Evolutionary conservation across 2,888 invertebrate species (phyloP), one percentile per base, ranked within the genome.

Genomic region (Cryptus armator): DNA sequence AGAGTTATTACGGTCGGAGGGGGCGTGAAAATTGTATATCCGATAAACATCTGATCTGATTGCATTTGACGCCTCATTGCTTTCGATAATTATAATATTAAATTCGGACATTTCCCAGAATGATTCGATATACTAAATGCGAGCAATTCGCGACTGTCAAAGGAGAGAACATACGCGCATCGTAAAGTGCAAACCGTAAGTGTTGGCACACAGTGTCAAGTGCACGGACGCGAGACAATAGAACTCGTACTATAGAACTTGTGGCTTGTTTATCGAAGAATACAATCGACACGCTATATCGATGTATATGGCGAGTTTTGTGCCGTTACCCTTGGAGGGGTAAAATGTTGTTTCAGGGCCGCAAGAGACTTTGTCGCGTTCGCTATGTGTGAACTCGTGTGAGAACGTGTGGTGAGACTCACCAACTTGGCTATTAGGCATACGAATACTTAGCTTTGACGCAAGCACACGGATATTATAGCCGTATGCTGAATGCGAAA

Each of bases 341-440:
- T 67, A 76, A 80, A 71, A 76, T 66, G 76, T 24, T 44, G 48
- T 76, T 84, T 76, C 80, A 84, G 83, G 80, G 80, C 46, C 83
- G 51, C 29, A 32, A 51, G 32, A 44, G 16, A 64, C 29, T 32
- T 51, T 32, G 37, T 66, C 62, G 43, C 53, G 43, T 24, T 9
- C 6, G 46, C 43, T 5, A 53, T 14, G 14, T 24, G 53, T 32
- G 24, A 43, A 44, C 29, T 46, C 51, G 67, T 32, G 14, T 59
- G 59, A 10, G n/a, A 64, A 48, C 56, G 56, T 53, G 19, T 70
- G 16, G 5, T 14, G 19, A 44, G 43, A 56, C 48, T 29, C 14
- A 32, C 29, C 29, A 2, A 59, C 14, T 4, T 14, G 59, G 29
- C 59, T 12, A 59, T 59, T 59, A 59, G 29, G 59, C 14, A 29